Conservation (phyloP, 2,113 vertebrate species). For the Cyprinodon tularosa region DNA sequence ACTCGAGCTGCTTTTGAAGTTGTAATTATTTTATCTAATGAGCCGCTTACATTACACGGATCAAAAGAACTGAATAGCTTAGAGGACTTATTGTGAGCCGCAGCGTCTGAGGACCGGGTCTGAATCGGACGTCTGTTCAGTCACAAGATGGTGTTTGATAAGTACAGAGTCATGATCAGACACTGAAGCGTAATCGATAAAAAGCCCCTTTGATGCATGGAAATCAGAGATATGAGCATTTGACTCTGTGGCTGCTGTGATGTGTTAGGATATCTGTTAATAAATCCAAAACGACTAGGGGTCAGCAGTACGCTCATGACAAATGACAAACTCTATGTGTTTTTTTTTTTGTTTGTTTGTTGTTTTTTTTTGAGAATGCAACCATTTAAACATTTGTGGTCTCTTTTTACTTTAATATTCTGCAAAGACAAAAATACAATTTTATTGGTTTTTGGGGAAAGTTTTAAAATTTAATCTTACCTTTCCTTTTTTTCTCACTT, state of each 20-base stretch:
- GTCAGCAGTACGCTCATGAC: not conserved
- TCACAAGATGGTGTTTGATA: not conserved
- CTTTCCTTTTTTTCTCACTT: too few species aligned
- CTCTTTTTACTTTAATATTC: too few species aligned
- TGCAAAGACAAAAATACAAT: too few species aligned
- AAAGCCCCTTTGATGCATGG: not conserved
- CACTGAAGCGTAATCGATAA: not conserved
- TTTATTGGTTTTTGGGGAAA: too few species aligned
- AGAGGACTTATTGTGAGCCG: not conserved
- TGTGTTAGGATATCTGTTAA: not conserved
- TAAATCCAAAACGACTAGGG: not conserved
- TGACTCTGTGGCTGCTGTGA: not conserved
- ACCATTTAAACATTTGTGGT: too few species aligned
- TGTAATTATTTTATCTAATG: constrained; percentile 14
- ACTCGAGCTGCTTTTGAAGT: constrained; percentile 3
- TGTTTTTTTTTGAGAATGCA: too few species aligned
- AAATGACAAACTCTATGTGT: too few species aligned
- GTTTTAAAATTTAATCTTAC: too few species aligned
- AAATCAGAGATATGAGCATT: not conserved
- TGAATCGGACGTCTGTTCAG: not conserved
- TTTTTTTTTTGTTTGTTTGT: too few species aligned
- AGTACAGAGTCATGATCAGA: not conserved
- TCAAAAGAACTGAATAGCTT: constrained; percentile 6
- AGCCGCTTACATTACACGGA: constrained; percentile 9
- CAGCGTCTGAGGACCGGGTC: not conserved